A percentile compares a stretch with the other conserved stretches of the same genome.
Evolutionary conservation across 2,113 vertebrate genomes (phyloP).

Genomic region (Salvator merianae): DNA sequence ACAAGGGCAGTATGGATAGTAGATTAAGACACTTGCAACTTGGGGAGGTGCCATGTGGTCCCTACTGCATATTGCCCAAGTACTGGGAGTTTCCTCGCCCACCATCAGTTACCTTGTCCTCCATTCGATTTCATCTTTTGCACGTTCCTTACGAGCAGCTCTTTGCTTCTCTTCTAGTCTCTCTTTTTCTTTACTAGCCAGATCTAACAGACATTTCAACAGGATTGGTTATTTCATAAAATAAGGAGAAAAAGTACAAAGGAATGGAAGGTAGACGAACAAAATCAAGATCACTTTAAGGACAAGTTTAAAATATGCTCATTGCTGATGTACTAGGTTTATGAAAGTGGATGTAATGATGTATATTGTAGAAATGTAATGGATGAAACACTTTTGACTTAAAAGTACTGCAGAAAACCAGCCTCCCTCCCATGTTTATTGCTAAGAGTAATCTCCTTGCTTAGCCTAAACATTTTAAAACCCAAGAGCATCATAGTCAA

Average conservation of each 20-base stretch:
- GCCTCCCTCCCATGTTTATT: too few relatives aligned
- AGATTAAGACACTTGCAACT: too few relatives aligned
- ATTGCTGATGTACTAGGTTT: too few relatives aligned
- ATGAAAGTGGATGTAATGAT: too few relatives aligned
- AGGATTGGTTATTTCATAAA: constrained; percentile 36
- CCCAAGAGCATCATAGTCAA: neutral
- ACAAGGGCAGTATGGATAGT: neutral
- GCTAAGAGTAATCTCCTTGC: neutral
- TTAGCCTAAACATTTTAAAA: neutral
- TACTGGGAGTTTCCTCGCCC: neutral
- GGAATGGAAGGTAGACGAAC: constrained; percentile 4
- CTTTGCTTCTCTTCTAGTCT: constrained; percentile 95
- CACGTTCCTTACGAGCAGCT: constrained; percentile 86
- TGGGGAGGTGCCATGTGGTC: neutral
- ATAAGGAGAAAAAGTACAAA: constrained; percentile 13
- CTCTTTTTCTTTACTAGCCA: constrained; percentile 92
- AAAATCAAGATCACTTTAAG: neutral
- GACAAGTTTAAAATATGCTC: accelerated
- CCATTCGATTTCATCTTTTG: constrained; percentile 87
- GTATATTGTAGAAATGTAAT: too few relatives aligned
- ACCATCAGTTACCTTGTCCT: constrained; percentile 80
- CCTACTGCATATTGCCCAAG: neutral
- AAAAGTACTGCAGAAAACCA: too few relatives aligned
- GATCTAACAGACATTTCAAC: constrained; percentile 74
- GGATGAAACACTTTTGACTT: too few relatives aligned